Base-by-base conservation (phyloP, 2,888 invertebrate species). In the Empis stercorea region DNA sequence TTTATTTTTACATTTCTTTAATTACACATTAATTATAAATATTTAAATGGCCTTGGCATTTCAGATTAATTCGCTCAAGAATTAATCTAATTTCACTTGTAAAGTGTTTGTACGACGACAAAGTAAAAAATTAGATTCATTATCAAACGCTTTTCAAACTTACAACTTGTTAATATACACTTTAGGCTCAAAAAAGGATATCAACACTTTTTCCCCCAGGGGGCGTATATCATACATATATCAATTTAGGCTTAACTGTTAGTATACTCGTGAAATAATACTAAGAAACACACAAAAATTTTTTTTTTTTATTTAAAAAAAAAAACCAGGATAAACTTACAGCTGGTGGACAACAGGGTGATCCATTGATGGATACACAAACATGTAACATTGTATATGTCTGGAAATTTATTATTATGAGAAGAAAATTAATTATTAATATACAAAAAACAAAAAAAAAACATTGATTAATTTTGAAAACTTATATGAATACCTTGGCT, bases 331-430 rank as follows among this genome's bases (percentile, higher is more conserved):
- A 11, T 44, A 48, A 59, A 80, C 81, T 81, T 80, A 81, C 81
- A 61, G 78, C 73, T 60, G 83, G 81, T 55, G 85, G 83, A 76
- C 87, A 87, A 79, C 87, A 87, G 57, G 81, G 82, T 61, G 79
- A 78, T 71, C 84, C 85, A 80, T 84, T 86, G 76, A 85, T 81
- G 63, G 79, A 71, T 65, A 86, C 84, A 74, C 88, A 89, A 69
- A 88, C 88, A 73, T 89, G 88, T 57, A 89, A 80, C 68, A 87
- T 84, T 63, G 88, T 88, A 76, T 89, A 89, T 56, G 84, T 87
- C 89, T 89, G 86, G 71, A 74, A 76, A 53, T 50, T 48, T 46
- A 16, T 44, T 51, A n/a, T 34, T 34, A 5, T 13, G 13, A 34
- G 13, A 34, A n/a, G n/a, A n/a, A 34, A n/a, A n/a, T 34, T 34